phyloP scores from a whole-genome alignment of 2,888 invertebrate genomes.

The Selenia dentaria region DNA sequence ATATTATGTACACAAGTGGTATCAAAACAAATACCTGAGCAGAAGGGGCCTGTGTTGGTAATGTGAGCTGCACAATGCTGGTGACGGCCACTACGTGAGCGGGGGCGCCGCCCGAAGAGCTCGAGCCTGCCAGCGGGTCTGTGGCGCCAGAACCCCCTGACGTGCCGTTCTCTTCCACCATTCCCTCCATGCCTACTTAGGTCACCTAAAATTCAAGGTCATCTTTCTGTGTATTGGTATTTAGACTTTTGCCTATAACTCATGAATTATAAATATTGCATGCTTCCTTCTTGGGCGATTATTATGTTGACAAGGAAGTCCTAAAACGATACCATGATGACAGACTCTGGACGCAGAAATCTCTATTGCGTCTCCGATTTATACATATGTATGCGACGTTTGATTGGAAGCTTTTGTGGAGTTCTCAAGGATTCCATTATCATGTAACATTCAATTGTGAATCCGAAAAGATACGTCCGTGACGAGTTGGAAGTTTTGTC shows the following conservation, averaged over 20 bases:
- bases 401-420: slow-evolving; percentile 44
- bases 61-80: slow-evolving; percentile 95
- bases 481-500: slow-evolving; percentile 82
- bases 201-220: slow-evolving; percentile 88
- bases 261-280: slow-evolving; percentile 28
- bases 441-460: slow-evolving; percentile 69
- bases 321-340: slow-evolving; percentile 75
- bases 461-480: slow-evolving; percentile 74
- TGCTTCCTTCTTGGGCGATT: slow-evolving; percentile 43
- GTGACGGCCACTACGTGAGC: slow-evolving; percentile 82
- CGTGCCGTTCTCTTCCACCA: slow-evolving; percentile 95
- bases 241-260: slow-evolving; percentile 45
- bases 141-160: slow-evolving; percentile 66
- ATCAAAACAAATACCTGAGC: slow-evolving; percentile 85
- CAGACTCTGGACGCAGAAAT: slow-evolving; percentile 67
- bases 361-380: slow-evolving; percentile 69
- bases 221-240: slow-evolving; percentile 73
- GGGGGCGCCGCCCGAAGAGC: slow-evolving; percentile 57
- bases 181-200: slow-evolving; percentile 92
- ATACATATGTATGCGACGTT: slow-evolving; percentile 54
- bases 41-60: slow-evolving; percentile 87
- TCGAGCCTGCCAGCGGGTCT: slow-evolving; percentile 64
- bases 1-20: slow-evolving; percentile 20
- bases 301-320: slow-evolving; percentile 65
- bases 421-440: slow-evolving; percentile 47